Base-by-base conservation (phyloP, 2,113 vertebrate species). In the Myiozetetes cayanensis region DNA sequence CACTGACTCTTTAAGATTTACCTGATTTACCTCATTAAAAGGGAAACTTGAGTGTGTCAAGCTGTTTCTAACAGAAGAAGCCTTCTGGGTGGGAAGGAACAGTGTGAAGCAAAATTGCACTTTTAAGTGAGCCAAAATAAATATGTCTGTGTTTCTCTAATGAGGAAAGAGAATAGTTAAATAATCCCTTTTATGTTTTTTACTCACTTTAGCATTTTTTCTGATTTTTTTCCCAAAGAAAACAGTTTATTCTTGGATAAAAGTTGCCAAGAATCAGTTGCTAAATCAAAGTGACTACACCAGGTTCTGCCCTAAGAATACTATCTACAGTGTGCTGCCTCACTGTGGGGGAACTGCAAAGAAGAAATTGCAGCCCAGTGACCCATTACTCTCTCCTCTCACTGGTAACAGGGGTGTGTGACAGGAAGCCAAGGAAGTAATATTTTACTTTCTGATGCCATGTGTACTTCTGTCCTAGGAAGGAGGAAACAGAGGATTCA, bases 1-100 rank as follows among this genome's bases (percentile, higher is more conserved):
- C 23, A 72, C 43, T 91, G 62, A 89, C 63, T 95, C 65, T 92
- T 93, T 87, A 58, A 86, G 41, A 72, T 91, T 86, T 90, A 93
- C 18, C 35, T 94, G 87, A 95, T 93, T 94, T 97, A 91, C 79
- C 16, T 62, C 70, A 75, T 89, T 96, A 94, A 82, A 90, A 87
- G 41, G 24, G 44, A 94, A 94, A 80, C 20, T 33, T 66, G 52
- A 91, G 46, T 10, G 35, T 73, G 31, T 73, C 70, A 46, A 28
- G 44, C 27, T 85, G 15, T 67, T 95, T 83, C 50, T 47, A 91
- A 30, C 17, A 80, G 87, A 79, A 41, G 33, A 82, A 85, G 85
- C 13, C 9, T 89, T 7, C 7, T 55, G 20, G 4, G 2, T 58
- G 33, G 8, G 10, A 58, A 68, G 3, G 3, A 94, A 89, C 15